Evolutionary conservation across 2,797 vertebrate genomes (phyloP).

Genomic region (Sebastes hubbsi): DNA sequence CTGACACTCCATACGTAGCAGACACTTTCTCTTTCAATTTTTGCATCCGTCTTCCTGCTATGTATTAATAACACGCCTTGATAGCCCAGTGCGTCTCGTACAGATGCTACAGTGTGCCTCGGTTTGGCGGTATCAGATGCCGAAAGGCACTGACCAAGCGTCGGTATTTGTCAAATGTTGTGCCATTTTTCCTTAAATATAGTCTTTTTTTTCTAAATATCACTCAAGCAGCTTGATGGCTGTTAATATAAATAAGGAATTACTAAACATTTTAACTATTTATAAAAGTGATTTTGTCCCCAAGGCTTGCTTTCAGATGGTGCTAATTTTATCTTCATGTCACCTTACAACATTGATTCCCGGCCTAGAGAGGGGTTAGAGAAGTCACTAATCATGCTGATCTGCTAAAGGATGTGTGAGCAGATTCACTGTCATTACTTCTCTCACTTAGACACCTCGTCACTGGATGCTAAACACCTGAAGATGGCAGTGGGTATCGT

Average conservation of each 20-base stretch:
- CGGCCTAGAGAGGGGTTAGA: background rate
- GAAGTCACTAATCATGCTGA: background rate
- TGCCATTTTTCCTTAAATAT: background rate
- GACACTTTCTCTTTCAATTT: no score
- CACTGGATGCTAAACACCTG: conserved; percentile 2
- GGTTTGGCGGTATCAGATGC: background rate
- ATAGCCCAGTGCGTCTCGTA: background rate
- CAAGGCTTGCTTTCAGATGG: background rate
- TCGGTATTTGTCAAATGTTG: background rate
- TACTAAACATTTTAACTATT: background rate
- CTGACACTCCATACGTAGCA: no score
- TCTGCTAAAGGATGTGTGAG: background rate
- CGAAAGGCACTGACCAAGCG: background rate
- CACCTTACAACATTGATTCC: background rate
- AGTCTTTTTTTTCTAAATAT: background rate
- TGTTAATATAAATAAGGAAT: background rate
- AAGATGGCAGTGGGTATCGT: background rate
- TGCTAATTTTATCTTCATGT: background rate
- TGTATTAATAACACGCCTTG: no score
- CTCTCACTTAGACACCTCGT: background rate
- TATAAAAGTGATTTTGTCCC: background rate
- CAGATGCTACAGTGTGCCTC: background rate
- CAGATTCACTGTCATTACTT: background rate
- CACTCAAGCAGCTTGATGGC: background rate
- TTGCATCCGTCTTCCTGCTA: no score